A percentile compares a stretch with the other conserved stretches of the same genome.
These are phyloP conservation scores for Nomada flava DNA, from an alignment of 2,888 invertebrate genomes.

Conservation along the genomic window DNA sequence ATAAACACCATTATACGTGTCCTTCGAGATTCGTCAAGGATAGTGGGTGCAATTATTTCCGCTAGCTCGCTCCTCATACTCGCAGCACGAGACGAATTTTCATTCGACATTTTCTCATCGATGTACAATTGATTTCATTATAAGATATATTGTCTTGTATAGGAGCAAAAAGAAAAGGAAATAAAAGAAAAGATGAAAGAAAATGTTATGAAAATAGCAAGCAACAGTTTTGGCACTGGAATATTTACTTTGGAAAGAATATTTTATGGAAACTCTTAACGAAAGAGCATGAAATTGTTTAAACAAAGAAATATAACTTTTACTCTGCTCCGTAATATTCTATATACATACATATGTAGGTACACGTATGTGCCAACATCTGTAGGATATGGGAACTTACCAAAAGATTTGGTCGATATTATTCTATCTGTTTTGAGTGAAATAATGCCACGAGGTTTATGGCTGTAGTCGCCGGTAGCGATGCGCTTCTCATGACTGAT, in stretches of 20 bases:
- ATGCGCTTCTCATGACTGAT: conserved; percentile 28
- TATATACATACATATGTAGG: background rate
- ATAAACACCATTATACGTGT: conserved; percentile 45
- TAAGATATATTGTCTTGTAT: background rate
- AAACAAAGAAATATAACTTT: no score
- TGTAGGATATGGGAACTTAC: conserved; percentile 30
- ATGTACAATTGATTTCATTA: background rate
- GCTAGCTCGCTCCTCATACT: conserved; percentile 57
- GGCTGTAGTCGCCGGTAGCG: conserved; percentile 52
- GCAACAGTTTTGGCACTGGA: no score
- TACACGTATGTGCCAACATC: background rate
- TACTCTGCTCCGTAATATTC: background rate
- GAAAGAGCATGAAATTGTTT: no score
- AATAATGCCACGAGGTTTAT: conserved; percentile 46
- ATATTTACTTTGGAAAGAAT: no score
- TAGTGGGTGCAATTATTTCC: conserved; percentile 77
- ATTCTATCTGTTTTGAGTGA: conserved; percentile 32
- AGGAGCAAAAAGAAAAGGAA: no score
- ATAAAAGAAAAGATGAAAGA: no score
- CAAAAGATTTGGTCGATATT: conserved; percentile 12
- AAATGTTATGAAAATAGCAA: no score
- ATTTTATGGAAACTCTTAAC: no score
- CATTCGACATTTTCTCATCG: background rate
- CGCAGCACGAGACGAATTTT: conserved; percentile 23
- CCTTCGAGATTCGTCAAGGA: conserved; percentile 77